Evolutionary conservation across 2,888 invertebrate species (phyloP).

Genomic region (Sesia bembeciformis): DNA sequence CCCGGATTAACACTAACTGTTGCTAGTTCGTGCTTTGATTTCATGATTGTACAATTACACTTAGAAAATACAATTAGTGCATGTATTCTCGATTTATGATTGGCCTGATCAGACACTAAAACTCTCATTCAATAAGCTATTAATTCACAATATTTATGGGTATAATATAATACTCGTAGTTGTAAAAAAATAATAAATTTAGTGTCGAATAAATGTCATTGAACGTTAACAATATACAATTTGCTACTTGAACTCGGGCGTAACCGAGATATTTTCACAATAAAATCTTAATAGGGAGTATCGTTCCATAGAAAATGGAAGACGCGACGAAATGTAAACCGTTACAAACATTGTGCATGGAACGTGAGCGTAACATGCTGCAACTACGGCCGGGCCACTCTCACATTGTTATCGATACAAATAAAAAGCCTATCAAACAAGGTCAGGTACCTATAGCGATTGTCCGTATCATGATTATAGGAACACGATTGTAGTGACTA

Average conservation of each 20-base stretch:
- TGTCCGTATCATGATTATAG: too few species aligned
- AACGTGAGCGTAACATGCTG: conserved; percentile 49
- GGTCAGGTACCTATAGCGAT: too few species aligned
- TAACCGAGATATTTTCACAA: conserved; percentile 40
- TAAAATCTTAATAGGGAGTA: conserved; percentile 32
- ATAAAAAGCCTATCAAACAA: conserved; percentile 19
- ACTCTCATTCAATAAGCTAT: neutral
- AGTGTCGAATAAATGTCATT: conserved; percentile 23
- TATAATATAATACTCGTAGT: too few species aligned
- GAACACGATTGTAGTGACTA: too few species aligned
- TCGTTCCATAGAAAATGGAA: conserved; percentile 41
- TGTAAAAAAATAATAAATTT: too few species aligned
- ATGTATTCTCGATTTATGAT: neutral
- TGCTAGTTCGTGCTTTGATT: conserved; percentile 15
- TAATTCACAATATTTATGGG: too few species aligned
- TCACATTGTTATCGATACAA: conserved; percentile 30
- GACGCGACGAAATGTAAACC: conserved; percentile 23
- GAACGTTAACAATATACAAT: conserved; percentile 39
- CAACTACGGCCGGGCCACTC: conserved; percentile 24
- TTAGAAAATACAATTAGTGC: conserved; percentile 10
- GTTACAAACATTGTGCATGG: conserved; percentile 51
- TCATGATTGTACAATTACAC: conserved; percentile 13
- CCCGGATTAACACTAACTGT: conserved; percentile 14
- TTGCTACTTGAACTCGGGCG: conserved; percentile 35
- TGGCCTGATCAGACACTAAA: neutral